Evolutionary conservation across 2,797 vertebrate species (phyloP), one percentile per base, ranked within the genome.

Genomic region (Schizopygopsis malacanthus): DNA sequence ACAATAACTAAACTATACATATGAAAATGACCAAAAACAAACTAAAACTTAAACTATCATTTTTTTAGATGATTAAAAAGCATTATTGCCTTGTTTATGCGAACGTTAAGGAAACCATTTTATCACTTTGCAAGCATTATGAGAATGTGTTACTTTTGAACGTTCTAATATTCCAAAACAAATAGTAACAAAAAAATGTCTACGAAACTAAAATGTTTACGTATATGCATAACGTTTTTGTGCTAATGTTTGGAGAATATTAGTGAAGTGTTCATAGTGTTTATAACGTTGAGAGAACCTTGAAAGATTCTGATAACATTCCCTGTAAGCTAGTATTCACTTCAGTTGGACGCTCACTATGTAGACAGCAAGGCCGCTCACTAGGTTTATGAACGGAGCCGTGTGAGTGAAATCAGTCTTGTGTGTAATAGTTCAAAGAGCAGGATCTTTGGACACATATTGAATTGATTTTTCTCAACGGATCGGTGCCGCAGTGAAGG

Each of bases 391-490:
- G 83, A 70, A 72, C 52, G 13, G 45, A 28, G 75, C 79, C 37
- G 22, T 54, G 47, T 43, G 50, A 72, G 61, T 76, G 61, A 33
- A 33, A 28, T 28, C 86, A 86, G 84, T 52, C 81, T 47, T 54
- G 52, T 69, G 56, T 80, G 70, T 77, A 85, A 81, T 67, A 82
- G 72, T 84, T 77, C 37, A 86, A 67, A 82, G 67, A 87, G 59
- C 72, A 71, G 65, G 41, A 84, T 88, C 84, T 25, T 76, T 76
- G 72, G 72, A 82, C 73, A 72, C 84, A 86, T 87, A 72, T 89
- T 86, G 84, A 86, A 86, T 82, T 84, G 78, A 87, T 87, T 87
- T 86, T 84, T 18, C 43, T 85, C 67, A 25, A 70, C 41, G 72
- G 18, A 41, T 72, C 65, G 43, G 67, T 59, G 76, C 86, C 50